A percentile compares a stretch with the other conserved stretches of the same genome.
These are phyloP conservation scores for Athetis lepigone DNA, from an alignment of 2,888 invertebrate species.

Conservation along the genomic window DNA sequence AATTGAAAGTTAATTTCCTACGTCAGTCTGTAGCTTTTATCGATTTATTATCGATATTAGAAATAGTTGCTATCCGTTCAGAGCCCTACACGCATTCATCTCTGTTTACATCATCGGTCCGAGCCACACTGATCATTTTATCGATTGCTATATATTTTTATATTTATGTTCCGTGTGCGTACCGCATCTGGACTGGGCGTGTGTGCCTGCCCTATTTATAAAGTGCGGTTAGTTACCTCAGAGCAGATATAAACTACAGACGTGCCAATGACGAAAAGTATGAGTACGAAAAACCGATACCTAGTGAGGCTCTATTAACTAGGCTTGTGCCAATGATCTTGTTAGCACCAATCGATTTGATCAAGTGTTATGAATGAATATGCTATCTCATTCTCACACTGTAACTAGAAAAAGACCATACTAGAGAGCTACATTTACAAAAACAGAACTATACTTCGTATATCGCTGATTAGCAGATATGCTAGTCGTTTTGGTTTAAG, in stretches of 20 bases:
- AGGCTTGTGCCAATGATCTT: slow-evolving; percentile 63
- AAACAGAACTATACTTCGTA: not conserved
- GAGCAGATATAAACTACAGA: slow-evolving; percentile 69
- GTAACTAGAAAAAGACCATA: not conserved
- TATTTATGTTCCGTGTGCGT: slow-evolving; percentile 73
- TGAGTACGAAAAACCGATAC: slow-evolving; percentile 47
- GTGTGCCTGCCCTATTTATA: slow-evolving; percentile 83
- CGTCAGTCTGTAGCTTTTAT: slow-evolving; percentile 30
- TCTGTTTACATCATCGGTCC: slow-evolving; percentile 77
- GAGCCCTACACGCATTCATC: slow-evolving; percentile 63
- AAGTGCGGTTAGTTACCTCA: slow-evolving; percentile 79
- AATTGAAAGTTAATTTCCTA: slow-evolving; percentile 17
- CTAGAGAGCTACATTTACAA: not conserved
- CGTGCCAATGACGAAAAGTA: slow-evolving; percentile 61
- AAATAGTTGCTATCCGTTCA: slow-evolving; percentile 44
- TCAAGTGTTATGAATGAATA: slow-evolving; percentile 50
- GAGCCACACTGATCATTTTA: slow-evolving; percentile 78
- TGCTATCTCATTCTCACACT: slow-evolving; percentile 5
- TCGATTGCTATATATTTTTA: slow-evolving; percentile 79
- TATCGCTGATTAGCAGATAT: not conserved
- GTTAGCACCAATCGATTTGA: slow-evolving; percentile 40
- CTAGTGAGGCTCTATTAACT: slow-evolving; percentile 50
- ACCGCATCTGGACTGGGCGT: slow-evolving; percentile 77
- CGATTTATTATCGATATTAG: slow-evolving; percentile 28
- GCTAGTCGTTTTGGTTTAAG: not conserved